A percentile compares a stretch with the other conserved stretches of the same genome.
Conservation (phyloP, 2,113 vertebrate species). For the Xenopus borealis region DNA sequence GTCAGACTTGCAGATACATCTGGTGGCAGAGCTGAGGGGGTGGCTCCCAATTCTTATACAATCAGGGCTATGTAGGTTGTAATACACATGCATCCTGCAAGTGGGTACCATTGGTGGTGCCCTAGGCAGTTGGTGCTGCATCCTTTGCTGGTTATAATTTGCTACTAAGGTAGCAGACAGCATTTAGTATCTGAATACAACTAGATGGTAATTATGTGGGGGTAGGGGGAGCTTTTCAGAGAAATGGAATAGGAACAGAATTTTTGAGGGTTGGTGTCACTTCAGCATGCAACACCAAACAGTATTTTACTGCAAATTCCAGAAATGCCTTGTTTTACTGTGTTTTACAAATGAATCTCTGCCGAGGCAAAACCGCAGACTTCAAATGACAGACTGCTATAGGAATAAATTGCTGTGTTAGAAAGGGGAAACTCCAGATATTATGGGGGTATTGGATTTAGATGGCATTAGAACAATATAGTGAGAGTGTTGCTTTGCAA, state of each 20-base stretch:
- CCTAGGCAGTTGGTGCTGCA: too few species aligned
- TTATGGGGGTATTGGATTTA: not conserved
- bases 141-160: too few species aligned
- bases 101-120: too few species aligned
- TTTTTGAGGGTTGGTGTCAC: slow-evolving; percentile 25
- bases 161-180: too few species aligned
- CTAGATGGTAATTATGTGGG: not conserved
- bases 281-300: slow-evolving; percentile 14
- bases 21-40: too few species aligned
- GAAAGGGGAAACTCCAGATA: not conserved
- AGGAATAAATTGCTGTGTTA: not conserved
- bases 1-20: too few species aligned
- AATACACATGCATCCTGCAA: too few species aligned
- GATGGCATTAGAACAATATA: too few species aligned
- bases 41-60: too few species aligned
- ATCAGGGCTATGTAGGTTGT: too few species aligned
- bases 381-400: slow-evolving; percentile 3
- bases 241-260: not conserved
- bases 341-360: slow-evolving; percentile 3
- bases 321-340: slow-evolving; percentile 27
- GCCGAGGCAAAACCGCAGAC: slow-evolving; percentile 3
- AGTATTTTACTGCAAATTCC: slow-evolving; percentile 32
- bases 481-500: too few species aligned
- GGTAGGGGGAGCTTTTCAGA: not conserved
- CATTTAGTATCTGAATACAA: not conserved